Conservation (phyloP, 1,140 invertebrate species). For the Drosophila nikananu region DNA sequence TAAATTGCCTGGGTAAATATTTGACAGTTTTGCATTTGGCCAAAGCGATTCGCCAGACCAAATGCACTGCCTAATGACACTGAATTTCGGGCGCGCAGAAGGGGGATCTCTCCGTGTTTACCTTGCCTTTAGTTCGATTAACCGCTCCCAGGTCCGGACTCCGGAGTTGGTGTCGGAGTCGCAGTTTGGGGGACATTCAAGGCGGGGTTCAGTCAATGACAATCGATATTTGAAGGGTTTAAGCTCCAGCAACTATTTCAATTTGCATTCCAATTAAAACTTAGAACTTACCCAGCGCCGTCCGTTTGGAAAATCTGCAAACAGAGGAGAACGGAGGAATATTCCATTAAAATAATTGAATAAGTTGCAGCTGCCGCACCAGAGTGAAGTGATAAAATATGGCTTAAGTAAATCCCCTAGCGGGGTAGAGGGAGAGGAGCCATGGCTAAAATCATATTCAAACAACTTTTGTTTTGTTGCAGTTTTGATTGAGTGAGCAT, state of each 20-base stretch:
- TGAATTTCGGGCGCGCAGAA: background rate
- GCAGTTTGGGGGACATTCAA: background rate
- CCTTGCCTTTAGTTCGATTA: slow-evolving; percentile 73
- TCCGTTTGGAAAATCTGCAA: slow-evolving; percentile 39
- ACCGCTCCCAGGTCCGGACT: slow-evolving; percentile 46
- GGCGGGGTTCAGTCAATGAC: slow-evolving; percentile 7
- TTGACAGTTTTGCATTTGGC: slow-evolving; percentile 81
- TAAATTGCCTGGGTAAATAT: slow-evolving; percentile 82
- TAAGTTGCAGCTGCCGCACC: slow-evolving; percentile 68
- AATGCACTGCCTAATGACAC: slow-evolving; percentile 44
- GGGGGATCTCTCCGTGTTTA: slow-evolving; percentile 48
- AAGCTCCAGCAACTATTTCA: slow-evolving; percentile 28
- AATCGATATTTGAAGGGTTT: slow-evolving; percentile 9
- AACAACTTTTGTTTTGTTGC: slow-evolving; percentile 74
- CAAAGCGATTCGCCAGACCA: slow-evolving; percentile 49
- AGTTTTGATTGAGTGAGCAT: slow-evolving; percentile 62
- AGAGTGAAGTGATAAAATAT: slow-evolving; percentile 59
- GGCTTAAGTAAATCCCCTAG: slow-evolving; percentile 70
- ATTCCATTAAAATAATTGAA: slow-evolving; percentile 82
- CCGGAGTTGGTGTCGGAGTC: background rate
- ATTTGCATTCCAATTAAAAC: slow-evolving; percentile 64
- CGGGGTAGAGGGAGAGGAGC: background rate
- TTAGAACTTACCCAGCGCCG: slow-evolving; percentile 46
- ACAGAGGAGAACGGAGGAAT: slow-evolving; percentile 36
- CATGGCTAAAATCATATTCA: slow-evolving; percentile 67